Percentiles rank a stretch among this genome's conserved stretches.
Conservation (phyloP, 2,113 vertebrate species). For the Aix galericulata region DNA sequence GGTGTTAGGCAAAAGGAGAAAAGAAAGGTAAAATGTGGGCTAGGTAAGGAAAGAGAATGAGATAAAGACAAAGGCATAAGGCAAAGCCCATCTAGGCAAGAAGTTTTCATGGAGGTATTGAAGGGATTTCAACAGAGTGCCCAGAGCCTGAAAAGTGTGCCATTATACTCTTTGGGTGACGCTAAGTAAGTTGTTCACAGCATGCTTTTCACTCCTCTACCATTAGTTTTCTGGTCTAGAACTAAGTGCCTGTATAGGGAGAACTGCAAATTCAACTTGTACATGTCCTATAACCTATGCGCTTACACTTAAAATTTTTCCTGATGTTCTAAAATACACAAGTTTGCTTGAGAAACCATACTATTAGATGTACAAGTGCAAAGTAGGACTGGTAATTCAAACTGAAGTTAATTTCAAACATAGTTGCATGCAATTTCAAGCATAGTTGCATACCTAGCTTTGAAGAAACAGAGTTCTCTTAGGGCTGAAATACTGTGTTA, state of each 20-base stretch:
- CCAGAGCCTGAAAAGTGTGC: not conserved
- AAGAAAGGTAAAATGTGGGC: not conserved
- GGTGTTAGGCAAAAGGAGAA: not conserved
- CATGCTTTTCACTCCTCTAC: not conserved
- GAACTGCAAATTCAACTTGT: not conserved
- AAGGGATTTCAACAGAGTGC: not conserved
- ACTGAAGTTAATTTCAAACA: not conserved
- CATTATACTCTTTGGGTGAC: not conserved
- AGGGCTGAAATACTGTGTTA: not conserved
- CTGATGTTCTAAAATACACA: not conserved
- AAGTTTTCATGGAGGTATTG: not conserved
- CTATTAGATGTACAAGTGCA: not conserved
- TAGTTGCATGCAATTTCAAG: not conserved
- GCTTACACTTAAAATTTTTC: not conserved
- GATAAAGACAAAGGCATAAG: accelerated
- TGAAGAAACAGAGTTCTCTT: not conserved
- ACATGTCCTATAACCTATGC: not conserved
- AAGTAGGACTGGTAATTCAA: not conserved
- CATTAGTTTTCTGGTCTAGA: not conserved
- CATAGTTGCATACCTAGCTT: not conserved
- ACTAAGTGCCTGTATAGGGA: not conserved
- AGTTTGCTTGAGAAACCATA: not conserved
- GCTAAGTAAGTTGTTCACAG: not conserved
- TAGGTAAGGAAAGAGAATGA: not conserved
- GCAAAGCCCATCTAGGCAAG: not conserved